A percentile compares a stretch with the other conserved stretches of the same genome.
Evolutionary conservation across 1,140 invertebrate genomes (phyloP).

Genomic region (Carposina sasakii): DNA sequence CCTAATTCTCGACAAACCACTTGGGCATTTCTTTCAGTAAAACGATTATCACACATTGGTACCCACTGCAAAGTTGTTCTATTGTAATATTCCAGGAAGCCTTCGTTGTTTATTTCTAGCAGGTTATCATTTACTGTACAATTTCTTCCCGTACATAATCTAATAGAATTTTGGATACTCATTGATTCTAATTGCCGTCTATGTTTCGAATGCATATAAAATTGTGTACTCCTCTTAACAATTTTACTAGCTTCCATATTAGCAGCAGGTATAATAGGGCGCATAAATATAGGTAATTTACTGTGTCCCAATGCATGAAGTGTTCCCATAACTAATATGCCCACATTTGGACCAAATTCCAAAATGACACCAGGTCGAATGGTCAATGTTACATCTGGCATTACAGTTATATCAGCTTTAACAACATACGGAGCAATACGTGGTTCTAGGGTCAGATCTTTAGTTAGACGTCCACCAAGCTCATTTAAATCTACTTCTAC

Average conservation of each 20-base stretch:
- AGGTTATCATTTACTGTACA: constrained; percentile 74
- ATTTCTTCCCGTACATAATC: constrained; percentile 83
- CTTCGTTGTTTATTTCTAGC: constrained; percentile 75
- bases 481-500: constrained; percentile 76
- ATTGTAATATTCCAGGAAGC: constrained; percentile 97
- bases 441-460: constrained; percentile 80
- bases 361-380: constrained; percentile 93
- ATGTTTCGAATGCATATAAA: constrained; percentile 50
- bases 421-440: constrained; percentile 85
- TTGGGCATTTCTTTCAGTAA: constrained; percentile 95
- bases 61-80: constrained; percentile 96
- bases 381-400: constrained; percentile 91
- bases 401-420: constrained; percentile 94
- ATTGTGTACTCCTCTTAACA: constrained; percentile 47
- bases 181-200: constrained; percentile 71
- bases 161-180: constrained; percentile 74
- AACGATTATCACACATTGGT: constrained; percentile 95
- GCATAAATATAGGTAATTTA: constrained; percentile 88
- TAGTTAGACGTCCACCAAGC: constrained; percentile 88
- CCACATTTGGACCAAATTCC: constrained; percentile 97
- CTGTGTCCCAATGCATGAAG: constrained; percentile 88
- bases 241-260: constrained; percentile 63
- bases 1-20: constrained; percentile 97
- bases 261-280: constrained; percentile 73
- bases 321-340: constrained; percentile 95